phyloP scores from a whole-genome alignment of 2,888 invertebrate species.

The Ctenicera cuprea region DNA sequence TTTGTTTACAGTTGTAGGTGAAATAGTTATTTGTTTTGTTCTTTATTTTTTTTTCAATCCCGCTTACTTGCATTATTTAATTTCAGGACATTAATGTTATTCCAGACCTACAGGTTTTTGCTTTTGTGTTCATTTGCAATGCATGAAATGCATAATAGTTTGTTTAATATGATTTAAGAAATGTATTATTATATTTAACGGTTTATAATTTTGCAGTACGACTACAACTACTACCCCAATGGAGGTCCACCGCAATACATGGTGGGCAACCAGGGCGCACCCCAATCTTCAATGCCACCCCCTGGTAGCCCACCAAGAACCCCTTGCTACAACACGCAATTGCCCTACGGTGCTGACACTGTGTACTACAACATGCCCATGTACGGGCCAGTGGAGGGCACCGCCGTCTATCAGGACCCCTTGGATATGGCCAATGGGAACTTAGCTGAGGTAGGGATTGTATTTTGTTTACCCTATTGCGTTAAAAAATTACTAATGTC shows the following conservation, averaged over 20 bases:
- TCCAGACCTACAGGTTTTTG: constrained; percentile 2
- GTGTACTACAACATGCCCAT: constrained; percentile 67
- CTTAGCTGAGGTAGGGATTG: constrained; percentile 63
- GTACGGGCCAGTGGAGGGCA: constrained; percentile 65
- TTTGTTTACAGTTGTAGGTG: not conserved
- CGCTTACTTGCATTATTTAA: not conserved
- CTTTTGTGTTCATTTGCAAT: constrained; percentile 25
- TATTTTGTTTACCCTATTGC: too few species aligned
- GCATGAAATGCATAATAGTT: constrained; percentile 13
- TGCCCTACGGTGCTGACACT: constrained; percentile 57
- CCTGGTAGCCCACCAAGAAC: constrained; percentile 63
- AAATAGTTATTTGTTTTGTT: not conserved
- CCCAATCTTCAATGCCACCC: constrained; percentile 60
- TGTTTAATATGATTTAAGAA: not conserved
- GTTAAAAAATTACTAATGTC: not conserved
- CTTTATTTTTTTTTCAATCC: not conserved
- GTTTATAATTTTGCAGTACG: constrained; percentile 64
- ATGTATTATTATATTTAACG: too few species aligned
- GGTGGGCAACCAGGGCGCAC: constrained; percentile 63
- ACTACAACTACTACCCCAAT: constrained; percentile 68
- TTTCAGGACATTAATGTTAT: not conserved
- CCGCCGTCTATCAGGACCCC: constrained; percentile 62
- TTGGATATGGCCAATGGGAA: constrained; percentile 64
- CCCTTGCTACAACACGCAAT: constrained; percentile 60
- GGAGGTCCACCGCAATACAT: constrained; percentile 65